Evolutionary conservation across 2,797 vertebrate species (phyloP), one percentile per base, ranked within the genome.

Genomic region (Myotis myotis): DNA sequence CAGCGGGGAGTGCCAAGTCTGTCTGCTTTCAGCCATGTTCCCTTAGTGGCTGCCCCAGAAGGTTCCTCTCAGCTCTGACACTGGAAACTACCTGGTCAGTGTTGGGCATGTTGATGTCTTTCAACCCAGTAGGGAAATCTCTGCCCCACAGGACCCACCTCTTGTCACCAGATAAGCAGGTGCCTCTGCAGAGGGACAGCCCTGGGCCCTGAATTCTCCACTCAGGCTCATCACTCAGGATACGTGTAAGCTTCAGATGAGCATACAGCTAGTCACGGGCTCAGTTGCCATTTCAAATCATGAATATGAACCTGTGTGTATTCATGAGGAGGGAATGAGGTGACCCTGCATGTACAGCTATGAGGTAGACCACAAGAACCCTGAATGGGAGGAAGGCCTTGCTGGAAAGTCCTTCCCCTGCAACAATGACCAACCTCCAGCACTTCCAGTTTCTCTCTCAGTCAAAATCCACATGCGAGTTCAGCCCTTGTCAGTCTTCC

Each of bases 401-500:
- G 53, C 8, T 53, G 15, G 33, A 79, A 38, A 22, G 5, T 30
- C 36, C 23, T 80, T 57, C 78, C 2, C 36, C 74, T 16, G 80
- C 11, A 83, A 55, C 36, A 76, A 22, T 93, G 72, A 68, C 41
- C 12, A 78, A n/a, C 12, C 38, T 53, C 93, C 30, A 68, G 13
- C 60, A 53, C 15, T 97, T 13, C 75, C 13, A 83, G 36, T 47
- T 95, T 95, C 94, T 96, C 91, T 96, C 93, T 95, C 81, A 96
- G 96, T 95, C 97, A 97, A 89, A 96, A 96, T 95, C 49, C 33
- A 55, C 75, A 92, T 93, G 91, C 94, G 94, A 98, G 97, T 97
- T 94, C 96, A 95, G 95, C 95, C 97, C 93, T 93, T 98, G 94
- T 97, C 96, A 91, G 97, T 98, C 33, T 97, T 97, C 98, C 97